Percentiles rank a stretch among this genome's conserved stretches.
Conservation (phyloP, 2,888 invertebrate species). For the Bhutanitis thaidina region DNA sequence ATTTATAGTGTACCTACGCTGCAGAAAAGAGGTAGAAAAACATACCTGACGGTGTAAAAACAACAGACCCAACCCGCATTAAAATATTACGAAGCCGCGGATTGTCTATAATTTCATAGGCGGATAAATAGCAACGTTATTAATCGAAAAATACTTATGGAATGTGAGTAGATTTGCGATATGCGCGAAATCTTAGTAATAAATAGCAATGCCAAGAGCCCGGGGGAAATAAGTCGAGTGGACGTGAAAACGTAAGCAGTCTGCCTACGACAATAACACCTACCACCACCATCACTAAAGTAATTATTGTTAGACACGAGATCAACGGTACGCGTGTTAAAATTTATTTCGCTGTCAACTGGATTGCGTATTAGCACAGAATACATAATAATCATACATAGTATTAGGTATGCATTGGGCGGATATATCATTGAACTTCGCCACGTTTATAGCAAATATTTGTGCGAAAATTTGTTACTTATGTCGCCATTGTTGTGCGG, state of each 20-base stretch:
- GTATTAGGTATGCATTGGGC: neutral
- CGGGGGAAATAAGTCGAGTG: constrained; percentile 50
- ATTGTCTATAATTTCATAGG: constrained; percentile 19
- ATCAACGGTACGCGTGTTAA: constrained; percentile 42
- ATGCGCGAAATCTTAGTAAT: constrained; percentile 49
- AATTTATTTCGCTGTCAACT: constrained; percentile 21
- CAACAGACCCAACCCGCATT: neutral
- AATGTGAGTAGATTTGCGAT: constrained; percentile 33
- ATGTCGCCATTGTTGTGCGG: no score
- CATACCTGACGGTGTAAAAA: neutral
- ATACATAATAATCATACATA: no score
- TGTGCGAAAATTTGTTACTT: no score
- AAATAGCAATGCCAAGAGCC: constrained; percentile 43
- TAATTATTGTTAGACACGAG: constrained; percentile 64
- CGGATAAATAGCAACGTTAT: constrained; percentile 16
- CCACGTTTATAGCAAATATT: no score
- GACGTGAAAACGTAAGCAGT: constrained; percentile 41
- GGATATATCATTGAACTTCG: neutral
- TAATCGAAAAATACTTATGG: constrained; percentile 24
- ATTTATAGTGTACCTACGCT: no score
- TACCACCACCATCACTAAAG: constrained; percentile 42
- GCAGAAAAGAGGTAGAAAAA: neutral
- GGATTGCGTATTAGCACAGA: constrained; percentile 1
- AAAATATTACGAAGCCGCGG: constrained; percentile 14
- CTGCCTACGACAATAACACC: constrained; percentile 39